These are phyloP conservation scores for Mactromeris polynyma DNA, from an alignment of 2,888 invertebrate species.

Conservation along the genomic window DNA sequence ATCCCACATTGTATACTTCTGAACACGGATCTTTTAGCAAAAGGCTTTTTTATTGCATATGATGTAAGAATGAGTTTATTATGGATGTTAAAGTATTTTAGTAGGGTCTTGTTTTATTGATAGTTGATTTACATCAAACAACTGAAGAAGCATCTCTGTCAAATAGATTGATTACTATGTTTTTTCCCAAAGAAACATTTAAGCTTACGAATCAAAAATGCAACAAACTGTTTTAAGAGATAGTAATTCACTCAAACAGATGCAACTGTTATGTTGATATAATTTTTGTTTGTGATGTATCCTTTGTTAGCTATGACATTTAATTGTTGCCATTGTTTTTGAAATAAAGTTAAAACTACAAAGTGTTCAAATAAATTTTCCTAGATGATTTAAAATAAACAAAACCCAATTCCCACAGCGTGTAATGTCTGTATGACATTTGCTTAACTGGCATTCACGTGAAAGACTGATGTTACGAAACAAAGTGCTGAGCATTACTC, in stretches of 20 bases:
- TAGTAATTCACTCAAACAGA: background rate
- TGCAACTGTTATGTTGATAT: background rate
- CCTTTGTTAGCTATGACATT: conserved; percentile 1
- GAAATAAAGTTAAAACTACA: conserved; percentile 5
- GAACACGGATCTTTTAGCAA: no score
- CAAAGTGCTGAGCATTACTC: background rate
- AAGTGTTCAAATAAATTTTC: background rate
- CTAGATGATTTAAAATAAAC: background rate
- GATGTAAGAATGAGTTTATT: no score
- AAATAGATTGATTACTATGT: background rate
- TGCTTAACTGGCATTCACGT: background rate
- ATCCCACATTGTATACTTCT: no score
- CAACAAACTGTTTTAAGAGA: no score
- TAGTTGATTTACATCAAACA: background rate
- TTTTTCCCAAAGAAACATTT: background rate
- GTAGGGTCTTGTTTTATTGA: background rate
- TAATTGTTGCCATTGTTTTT: conserved; percentile 3
- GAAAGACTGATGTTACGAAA: background rate
- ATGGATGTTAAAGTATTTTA: no score
- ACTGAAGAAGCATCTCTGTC: background rate
- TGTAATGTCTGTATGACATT: background rate
- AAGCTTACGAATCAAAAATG: no score
- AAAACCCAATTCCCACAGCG: background rate
- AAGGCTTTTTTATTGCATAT: no score
- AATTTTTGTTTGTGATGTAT: background rate